Evolutionary conservation across 1,140 invertebrate genomes (phyloP).

Genomic region (Octopus sinensis): DNA sequence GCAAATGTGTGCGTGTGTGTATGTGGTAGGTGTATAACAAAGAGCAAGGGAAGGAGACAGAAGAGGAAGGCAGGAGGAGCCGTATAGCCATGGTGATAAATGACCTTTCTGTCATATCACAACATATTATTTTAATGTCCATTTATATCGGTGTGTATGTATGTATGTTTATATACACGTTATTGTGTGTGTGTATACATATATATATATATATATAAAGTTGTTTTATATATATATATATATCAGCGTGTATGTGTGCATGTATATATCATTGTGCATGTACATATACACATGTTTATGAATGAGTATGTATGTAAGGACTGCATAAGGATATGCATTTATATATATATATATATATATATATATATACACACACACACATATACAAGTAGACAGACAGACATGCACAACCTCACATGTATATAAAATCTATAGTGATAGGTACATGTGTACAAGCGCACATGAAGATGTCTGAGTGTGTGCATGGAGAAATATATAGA

Average conservation of each 20-base stretch:
- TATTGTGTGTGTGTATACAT: not conserved
- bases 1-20: too few species aligned
- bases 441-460: too few species aligned
- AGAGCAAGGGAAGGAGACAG: too few species aligned
- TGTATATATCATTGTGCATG: not conserved
- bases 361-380: not conserved
- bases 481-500: too few species aligned
- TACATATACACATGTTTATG: not conserved
- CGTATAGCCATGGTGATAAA: too few species aligned
- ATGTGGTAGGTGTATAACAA: too few species aligned
- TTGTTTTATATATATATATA: not conserved
- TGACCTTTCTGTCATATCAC: too few species aligned
- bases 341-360: not conserved
- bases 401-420: not conserved
- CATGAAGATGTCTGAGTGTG: too few species aligned
- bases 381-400: not conserved
- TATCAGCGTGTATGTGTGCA: not conserved
- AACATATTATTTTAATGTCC: not conserved
- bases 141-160: not conserved
- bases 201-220: not conserved
- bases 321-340: not conserved
- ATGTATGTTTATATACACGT: not conserved
- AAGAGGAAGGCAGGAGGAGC: too few species aligned
- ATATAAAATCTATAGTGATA: not conserved
- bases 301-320: not conserved